Evolutionary conservation across 2,888 invertebrate genomes (phyloP), one percentile per base, ranked within the genome.

Genomic region (Mechanitis messenoides): DNA sequence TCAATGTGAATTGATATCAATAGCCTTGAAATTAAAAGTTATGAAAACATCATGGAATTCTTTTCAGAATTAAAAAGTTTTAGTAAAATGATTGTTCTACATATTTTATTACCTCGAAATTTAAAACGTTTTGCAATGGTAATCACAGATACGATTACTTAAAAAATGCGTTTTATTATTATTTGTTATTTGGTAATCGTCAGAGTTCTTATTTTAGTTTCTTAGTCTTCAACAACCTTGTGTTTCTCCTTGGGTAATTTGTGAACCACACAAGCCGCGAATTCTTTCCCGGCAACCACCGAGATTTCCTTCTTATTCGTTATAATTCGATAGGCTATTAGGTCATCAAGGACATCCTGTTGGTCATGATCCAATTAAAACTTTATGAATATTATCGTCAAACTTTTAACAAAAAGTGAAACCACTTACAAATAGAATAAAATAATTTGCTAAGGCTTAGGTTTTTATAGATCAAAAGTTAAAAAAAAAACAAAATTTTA

Each of bases 301-400:
- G 76, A 47, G 55, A 86, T 72, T 63, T 85, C 81, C 0, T 68
- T 59, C 9, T 64, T 56, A 65, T 66, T 72, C 1, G 78, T 78
- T 33, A 74, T 71, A 31, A 85, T 76, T 45, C 85, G 69, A 64
- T 76, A 84, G 31, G 80, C 79, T 33, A 84, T 67, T 61, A 84
- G 58, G 61, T 83, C 75, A 70, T 85, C 74, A 1, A 67, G 54
- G 0, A 79, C 55, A 74, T 87, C 83, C 81, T 84, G 80, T 73
- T 71, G 81, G 80, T 64, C 70, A 73, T 72, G 79, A 54, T 28
- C 7, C 9, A 33, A 50, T 55, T n/a, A 7, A 45, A 46, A 50
- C 31, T 11, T 31, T 50, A 9, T 50, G 0, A 31, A 31, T 50
- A 31, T 50, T 31, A 31, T 31, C 20, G 20, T 20, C 20, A 20